phyloP scores from a whole-genome alignment of 2,888 invertebrate species.

The Mermis nigrescens region DNA sequence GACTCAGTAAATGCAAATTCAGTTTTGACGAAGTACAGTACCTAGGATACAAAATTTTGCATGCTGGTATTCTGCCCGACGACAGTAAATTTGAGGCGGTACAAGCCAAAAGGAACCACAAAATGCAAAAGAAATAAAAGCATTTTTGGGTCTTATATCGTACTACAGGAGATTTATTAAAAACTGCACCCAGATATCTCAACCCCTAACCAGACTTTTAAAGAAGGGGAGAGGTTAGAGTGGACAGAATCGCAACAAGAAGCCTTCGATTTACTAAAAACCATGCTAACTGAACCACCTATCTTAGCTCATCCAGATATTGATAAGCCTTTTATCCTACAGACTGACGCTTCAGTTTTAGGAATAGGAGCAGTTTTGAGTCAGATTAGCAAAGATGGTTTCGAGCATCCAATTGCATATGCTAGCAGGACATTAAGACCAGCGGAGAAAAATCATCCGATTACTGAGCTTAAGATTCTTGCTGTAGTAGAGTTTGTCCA shows the following conservation, averaged over 20 bases:
- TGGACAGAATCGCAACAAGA: constrained; percentile 14
- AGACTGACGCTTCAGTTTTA: constrained; percentile 22
- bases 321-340: constrained; percentile 18
- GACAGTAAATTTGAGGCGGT: constrained; percentile 20
- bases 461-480: constrained; percentile 32
- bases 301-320: constrained; percentile 20
- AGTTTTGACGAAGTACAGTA: constrained; percentile 17
- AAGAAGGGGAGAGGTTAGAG: constrained; percentile 8
- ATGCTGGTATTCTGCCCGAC: constrained; percentile 19
- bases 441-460: constrained; percentile 32
- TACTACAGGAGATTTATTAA: constrained; percentile 25
- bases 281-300: constrained; percentile 11
- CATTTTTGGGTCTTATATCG: constrained; percentile 24
- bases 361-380: constrained; percentile 23
- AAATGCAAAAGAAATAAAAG: constrained; percentile 11
- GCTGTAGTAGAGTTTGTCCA: constrained; percentile 28
- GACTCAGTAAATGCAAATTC: constrained; percentile 21
- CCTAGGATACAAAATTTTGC: constrained; percentile 29
- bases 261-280: constrained; percentile 10
- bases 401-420: constrained; percentile 17
- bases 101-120: constrained; percentile 20
- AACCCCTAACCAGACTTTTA: constrained; percentile 4
- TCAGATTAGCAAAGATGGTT: constrained; percentile 15
- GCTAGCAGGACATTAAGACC: constrained; percentile 14
- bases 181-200: constrained; percentile 7